Conservation (phyloP, 2,113 vertebrate species). For the Phrynosoma blainvillii region DNA sequence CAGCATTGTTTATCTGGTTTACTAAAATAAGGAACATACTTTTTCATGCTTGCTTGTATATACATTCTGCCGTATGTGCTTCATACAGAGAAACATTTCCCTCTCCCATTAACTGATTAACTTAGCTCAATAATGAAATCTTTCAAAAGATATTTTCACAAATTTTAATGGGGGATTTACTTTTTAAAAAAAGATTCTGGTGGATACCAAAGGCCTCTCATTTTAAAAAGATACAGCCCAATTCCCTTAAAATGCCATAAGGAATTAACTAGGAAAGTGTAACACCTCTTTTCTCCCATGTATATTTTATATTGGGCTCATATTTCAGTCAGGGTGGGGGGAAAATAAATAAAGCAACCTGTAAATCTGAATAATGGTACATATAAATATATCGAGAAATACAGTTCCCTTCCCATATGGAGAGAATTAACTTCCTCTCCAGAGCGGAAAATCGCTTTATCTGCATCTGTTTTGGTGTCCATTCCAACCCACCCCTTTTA, state of each 20-base stretch:
- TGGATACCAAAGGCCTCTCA: not conserved
- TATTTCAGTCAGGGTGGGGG: not conserved
- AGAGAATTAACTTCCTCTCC: constrained; percentile 60
- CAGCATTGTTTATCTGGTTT: too few species aligned
- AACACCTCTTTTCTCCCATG: not conserved
- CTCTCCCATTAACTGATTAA: not conserved
- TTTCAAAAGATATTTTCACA: not conserved
- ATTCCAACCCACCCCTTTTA: constrained; percentile 35
- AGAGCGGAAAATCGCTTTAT: constrained; percentile 67
- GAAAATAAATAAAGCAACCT: constrained; percentile 65
- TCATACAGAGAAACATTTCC: too few species aligned
- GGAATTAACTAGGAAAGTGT: not conserved
- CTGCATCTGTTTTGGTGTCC: constrained; percentile 65
- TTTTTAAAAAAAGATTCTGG: not conserved
- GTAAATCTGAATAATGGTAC: constrained; percentile 56
- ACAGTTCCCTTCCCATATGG: constrained; percentile 66
- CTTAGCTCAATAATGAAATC: not conserved
- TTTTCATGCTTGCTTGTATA: too few species aligned
- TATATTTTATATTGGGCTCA: not conserved
- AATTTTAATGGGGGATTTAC: not conserved
- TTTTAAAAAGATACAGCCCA: not conserved
- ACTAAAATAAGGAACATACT: too few species aligned
- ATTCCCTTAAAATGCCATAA: not conserved
- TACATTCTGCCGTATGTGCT: too few species aligned
- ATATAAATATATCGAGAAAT: constrained; percentile 67